A percentile compares a stretch with the other conserved stretches of the same genome.
These are phyloP conservation scores for Chrysolophus pictus DNA, from an alignment of 2,797 vertebrate genomes.

Conservation along the genomic window DNA sequence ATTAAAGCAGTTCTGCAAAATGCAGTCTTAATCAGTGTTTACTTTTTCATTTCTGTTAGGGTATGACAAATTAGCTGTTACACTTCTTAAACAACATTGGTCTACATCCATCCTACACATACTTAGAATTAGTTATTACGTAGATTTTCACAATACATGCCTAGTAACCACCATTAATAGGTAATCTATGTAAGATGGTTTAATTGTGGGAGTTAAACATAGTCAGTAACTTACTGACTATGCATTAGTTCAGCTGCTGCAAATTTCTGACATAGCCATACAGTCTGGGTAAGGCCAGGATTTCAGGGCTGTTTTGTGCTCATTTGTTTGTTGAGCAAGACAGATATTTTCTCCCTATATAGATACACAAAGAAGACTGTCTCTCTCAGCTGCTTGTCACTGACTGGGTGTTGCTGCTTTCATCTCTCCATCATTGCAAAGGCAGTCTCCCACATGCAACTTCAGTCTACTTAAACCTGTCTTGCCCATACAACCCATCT, in stretches of 20 bases:
- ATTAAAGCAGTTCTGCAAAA: neutral
- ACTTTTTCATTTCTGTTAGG: neutral
- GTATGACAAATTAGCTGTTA: neutral
- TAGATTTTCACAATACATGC: neutral
- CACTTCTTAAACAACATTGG: neutral
- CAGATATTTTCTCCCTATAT: neutral
- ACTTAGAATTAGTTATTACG: neutral
- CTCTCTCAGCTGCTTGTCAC: neutral
- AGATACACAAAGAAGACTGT: neutral
- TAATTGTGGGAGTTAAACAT: accelerated
- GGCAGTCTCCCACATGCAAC: accelerated
- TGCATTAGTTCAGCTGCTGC: neutral
- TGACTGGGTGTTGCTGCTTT: neutral
- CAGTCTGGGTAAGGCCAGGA: neutral
- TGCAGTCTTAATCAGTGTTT: neutral
- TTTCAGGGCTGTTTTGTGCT: neutral
- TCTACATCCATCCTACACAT: accelerated
- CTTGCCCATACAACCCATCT: accelerated
- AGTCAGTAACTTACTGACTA: neutral
- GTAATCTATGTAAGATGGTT: neutral
- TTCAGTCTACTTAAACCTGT: neutral
- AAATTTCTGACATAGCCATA: neutral
- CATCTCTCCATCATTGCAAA: neutral
- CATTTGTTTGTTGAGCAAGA: neutral
- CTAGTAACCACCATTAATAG: neutral